Evolutionary conservation across 2,888 invertebrate species (phyloP).

Genomic region (Helicoverpa assulta): DNA sequence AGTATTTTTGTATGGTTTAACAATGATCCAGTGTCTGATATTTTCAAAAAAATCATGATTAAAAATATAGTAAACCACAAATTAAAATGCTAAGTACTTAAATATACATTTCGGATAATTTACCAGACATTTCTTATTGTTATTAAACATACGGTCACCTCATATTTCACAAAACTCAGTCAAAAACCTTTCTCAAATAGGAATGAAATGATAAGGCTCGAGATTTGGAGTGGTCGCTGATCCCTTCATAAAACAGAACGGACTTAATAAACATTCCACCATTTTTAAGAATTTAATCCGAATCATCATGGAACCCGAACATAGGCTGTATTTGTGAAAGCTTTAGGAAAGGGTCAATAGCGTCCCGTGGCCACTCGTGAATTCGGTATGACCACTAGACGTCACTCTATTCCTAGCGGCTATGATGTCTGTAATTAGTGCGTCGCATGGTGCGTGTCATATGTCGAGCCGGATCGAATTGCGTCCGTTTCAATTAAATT

Average conservation of each 20-base stretch:
- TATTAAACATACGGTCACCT: slow-evolving; percentile 13
- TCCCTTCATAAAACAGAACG: slow-evolving; percentile 47
- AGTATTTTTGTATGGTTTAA: no score
- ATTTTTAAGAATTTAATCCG: slow-evolving; percentile 55
- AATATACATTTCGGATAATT: no score
- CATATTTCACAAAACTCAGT: slow-evolving; percentile 39
- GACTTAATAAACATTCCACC: slow-evolving; percentile 44
- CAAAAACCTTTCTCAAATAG: slow-evolving; percentile 50
- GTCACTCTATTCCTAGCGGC: slow-evolving; percentile 75
- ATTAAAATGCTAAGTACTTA: no score
- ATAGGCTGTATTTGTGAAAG: slow-evolving; percentile 19
- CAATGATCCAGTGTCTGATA: no score
- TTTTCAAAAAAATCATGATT: no score
- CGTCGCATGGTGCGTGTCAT: slow-evolving; percentile 71
- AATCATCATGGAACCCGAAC: slow-evolving; percentile 23
- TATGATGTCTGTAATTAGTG: slow-evolving; percentile 82
- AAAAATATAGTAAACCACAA: no score
- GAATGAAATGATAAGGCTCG: slow-evolving; percentile 51
- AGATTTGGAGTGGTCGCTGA: slow-evolving; percentile 38
- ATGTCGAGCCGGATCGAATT: slow-evolving; percentile 73
- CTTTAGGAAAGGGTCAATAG: slow-evolving; percentile 54
- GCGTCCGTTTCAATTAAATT: slow-evolving; percentile 86
- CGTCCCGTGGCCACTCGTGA: slow-evolving; percentile 64
- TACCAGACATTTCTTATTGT: no score
- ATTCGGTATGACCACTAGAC: slow-evolving; percentile 76